Evolutionary conservation across 2,888 invertebrate genomes (phyloP).

Genomic region (Anoncus sp.): DNA sequence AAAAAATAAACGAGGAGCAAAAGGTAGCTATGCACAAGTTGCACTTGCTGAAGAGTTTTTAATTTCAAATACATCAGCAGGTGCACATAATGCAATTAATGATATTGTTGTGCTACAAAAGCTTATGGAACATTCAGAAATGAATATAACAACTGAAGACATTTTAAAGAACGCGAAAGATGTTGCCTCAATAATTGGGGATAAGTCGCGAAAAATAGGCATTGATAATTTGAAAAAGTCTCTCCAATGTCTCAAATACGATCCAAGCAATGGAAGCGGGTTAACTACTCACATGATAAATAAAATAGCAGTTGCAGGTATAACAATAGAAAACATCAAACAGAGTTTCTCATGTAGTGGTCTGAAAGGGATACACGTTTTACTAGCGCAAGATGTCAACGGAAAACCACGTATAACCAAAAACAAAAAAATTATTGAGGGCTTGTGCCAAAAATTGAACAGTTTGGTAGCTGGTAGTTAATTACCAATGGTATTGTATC

Average conservation of each 20-base stretch:
- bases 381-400: slow-evolving; percentile 34
- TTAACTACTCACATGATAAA: slow-evolving; percentile 43
- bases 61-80: slow-evolving; percentile 5
- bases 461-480: slow-evolving; percentile 4
- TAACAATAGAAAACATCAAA: slow-evolving; percentile 19
- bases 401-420: slow-evolving; percentile 40
- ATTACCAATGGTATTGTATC: no score
- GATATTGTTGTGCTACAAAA: slow-evolving; percentile 34
- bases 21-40: slow-evolving; percentile 31
- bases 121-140: slow-evolving; percentile 30
- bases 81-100: slow-evolving; percentile 42
- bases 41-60: slow-evolving; percentile 39
- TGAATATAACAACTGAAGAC: slow-evolving; percentile 28
- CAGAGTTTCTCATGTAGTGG: slow-evolving; percentile 30
- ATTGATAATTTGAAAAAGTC: slow-evolving; percentile 29
- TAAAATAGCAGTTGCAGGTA: slow-evolving; percentile 43
- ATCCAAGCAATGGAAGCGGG: slow-evolving; percentile 17
- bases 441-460: slow-evolving; percentile 33
- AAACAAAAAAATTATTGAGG: slow-evolving; percentile 41
- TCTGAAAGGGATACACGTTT: slow-evolving; percentile 23
- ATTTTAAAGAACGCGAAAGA: slow-evolving; percentile 23
- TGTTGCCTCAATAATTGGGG: slow-evolving; percentile 13
- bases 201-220: slow-evolving; percentile 22
- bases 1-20: slow-evolving; percentile 25
- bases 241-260: slow-evolving; percentile 10